These are phyloP conservation scores for Heliconius hermathena DNA, from an alignment of 1,140 invertebrate genomes.

Conservation along the genomic window DNA sequence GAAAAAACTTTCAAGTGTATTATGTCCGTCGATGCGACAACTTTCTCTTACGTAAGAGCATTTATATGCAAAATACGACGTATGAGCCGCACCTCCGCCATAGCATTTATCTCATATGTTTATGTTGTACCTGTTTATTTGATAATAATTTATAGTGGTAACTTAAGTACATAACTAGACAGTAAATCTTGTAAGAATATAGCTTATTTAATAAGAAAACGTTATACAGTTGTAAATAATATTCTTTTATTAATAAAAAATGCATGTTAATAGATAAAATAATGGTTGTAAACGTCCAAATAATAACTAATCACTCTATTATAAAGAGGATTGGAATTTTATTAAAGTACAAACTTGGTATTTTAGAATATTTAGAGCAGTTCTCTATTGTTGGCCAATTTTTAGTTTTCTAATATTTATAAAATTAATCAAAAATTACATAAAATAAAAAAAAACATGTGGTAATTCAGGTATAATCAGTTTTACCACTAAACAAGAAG, in stretches of 20 bases:
- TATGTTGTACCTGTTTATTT: not conserved
- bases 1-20: conserved; percentile 17
- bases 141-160: not conserved
- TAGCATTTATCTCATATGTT: not conserved
- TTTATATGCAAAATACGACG: conserved; percentile 33
- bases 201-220: too few species aligned
- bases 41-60: conserved; percentile 34
- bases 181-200: too few species aligned
- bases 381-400: too few species aligned
- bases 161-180: not conserved
- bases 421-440: not conserved
- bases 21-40: conserved; percentile 16
- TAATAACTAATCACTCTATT: too few species aligned
- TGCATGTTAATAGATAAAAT: too few species aligned
- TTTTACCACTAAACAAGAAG: not conserved
- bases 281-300: too few species aligned
- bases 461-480: not conserved
- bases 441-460: too few species aligned
- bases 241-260: too few species aligned
- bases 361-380: too few species aligned
- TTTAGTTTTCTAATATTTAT: not conserved
- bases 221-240: too few species aligned
- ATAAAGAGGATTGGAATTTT: too few species aligned
- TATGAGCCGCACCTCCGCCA: conserved; percentile 12
- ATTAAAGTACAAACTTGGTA: too few species aligned